A percentile compares a stretch with the other conserved stretches of the same genome.
Conservation (phyloP, 1,140 invertebrate genomes). For the Drosophila seguyi region DNA sequence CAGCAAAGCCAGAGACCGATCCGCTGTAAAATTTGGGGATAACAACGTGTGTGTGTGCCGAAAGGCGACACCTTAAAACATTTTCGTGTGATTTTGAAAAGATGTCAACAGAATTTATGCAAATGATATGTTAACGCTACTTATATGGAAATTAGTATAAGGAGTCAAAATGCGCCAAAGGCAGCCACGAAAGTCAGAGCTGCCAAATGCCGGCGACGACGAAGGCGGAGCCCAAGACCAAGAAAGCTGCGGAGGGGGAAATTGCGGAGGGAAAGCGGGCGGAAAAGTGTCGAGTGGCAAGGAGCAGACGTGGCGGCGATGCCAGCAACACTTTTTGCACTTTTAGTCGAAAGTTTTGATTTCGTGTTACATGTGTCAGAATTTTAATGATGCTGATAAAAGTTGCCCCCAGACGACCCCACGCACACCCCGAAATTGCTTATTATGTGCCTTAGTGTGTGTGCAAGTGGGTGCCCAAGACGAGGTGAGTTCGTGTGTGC, state of each 20-base stretch:
- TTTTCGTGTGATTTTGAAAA: slow-evolving; percentile 84
- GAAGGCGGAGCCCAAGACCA: background rate
- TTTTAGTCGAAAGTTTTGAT: slow-evolving; percentile 83
- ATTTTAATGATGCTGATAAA: slow-evolving; percentile 84
- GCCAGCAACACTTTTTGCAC: slow-evolving; percentile 74
- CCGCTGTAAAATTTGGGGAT: slow-evolving; percentile 39
- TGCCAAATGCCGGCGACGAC: slow-evolving; percentile 11
- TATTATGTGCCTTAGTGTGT: slow-evolving; percentile 70
- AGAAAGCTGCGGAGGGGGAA: background rate
- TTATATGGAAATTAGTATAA: slow-evolving; percentile 84
- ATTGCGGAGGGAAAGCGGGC: background rate
- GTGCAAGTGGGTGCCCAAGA: slow-evolving; percentile 24
- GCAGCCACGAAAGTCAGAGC: slow-evolving; percentile 42
- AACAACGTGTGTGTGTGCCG: slow-evolving; percentile 42
- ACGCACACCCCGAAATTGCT: slow-evolving; percentile 60
- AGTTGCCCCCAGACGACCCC: slow-evolving; percentile 47
- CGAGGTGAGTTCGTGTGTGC: slow-evolving; percentile 7
- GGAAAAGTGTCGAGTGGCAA: slow-evolving; percentile 47
- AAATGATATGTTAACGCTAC: slow-evolving; percentile 84
- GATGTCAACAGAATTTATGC: slow-evolving; percentile 84
- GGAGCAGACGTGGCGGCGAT: slow-evolving; percentile 27
- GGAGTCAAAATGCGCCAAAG: slow-evolving; percentile 81
- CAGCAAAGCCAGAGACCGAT: slow-evolving; percentile 18
- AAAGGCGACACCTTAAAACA: slow-evolving; percentile 76
- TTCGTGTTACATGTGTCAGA: slow-evolving; percentile 84